These are phyloP conservation scores for Platanista minor DNA, from an alignment of 2,113 vertebrate species.

Conservation along the genomic window DNA sequence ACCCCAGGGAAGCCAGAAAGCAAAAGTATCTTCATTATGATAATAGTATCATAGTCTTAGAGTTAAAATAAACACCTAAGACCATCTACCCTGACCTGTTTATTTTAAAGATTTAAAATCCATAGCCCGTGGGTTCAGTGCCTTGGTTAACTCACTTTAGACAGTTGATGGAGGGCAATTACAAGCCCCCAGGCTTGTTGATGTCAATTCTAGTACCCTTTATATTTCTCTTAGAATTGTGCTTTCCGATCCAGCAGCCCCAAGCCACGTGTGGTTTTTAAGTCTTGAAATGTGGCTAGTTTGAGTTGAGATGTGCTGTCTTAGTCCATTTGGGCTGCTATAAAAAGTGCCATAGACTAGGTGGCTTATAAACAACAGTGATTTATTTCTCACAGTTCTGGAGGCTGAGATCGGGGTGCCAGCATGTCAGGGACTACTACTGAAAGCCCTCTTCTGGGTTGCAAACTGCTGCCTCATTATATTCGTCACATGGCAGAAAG, in stretches of 20 bases:
- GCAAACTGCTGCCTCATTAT: too few relatives aligned
- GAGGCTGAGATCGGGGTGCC: too few relatives aligned
- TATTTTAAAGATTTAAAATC: not conserved
- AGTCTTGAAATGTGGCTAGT: not conserved
- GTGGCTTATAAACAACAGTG: not conserved
- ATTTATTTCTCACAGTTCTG: not conserved
- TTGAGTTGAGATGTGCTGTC: not conserved
- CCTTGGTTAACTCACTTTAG: not conserved
- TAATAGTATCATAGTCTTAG: not conserved
- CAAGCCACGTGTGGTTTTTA: not conserved
- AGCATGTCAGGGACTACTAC: too few relatives aligned
- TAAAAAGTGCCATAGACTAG: not conserved
- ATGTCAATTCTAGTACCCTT: not conserved
- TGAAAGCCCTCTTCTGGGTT: not conserved
- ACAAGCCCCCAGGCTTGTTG: not conserved
- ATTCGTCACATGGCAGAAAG: fast-evolving
- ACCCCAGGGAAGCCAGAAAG: not conserved
- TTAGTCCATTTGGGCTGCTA: not conserved
- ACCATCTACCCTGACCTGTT: not conserved
- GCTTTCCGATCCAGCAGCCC: not conserved
- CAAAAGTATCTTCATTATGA: not conserved
- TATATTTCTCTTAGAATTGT: not conserved
- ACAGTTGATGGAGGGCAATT: not conserved
- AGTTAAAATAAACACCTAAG: not conserved
- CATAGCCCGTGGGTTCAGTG: slow-evolving; percentile 62